Conservation (phyloP, 1,140 invertebrate genomes). For the Rhagoletis zephyria region DNA sequence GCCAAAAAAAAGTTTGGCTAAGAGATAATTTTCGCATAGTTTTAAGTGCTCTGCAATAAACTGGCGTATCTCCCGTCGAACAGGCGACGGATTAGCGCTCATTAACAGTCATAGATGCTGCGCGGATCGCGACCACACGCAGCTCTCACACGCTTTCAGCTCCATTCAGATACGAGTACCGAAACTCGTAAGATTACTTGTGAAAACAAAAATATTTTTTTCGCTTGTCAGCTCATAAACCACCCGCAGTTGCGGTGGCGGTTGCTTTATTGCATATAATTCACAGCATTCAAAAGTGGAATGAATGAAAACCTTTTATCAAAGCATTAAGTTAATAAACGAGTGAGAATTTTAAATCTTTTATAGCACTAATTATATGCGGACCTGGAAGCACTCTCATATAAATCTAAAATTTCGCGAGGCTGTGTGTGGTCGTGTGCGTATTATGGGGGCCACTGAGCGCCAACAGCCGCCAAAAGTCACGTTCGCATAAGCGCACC, state of each 20-base stretch:
- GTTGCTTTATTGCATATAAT: neutral
- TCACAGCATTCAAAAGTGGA: constrained; percentile 1
- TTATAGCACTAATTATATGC: neutral
- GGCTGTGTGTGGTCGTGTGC: constrained; percentile 18
- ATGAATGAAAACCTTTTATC: constrained; percentile 20
- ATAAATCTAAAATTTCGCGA: neutral
- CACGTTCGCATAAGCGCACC: constrained; percentile 12
- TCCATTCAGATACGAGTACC: neutral
- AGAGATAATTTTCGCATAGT: neutral
- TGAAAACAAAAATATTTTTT: neutral
- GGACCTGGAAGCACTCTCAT: neutral
- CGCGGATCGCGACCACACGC: constrained; percentile 30
- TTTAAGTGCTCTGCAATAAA: constrained; percentile 33
- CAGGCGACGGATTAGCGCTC: constrained; percentile 12
- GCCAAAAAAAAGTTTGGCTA: neutral
- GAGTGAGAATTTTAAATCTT: constrained; percentile 12
- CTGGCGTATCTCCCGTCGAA: neutral
- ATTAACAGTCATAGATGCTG: constrained; percentile 36
- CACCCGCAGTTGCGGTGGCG: constrained; percentile 10
- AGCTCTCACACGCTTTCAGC: neutral
- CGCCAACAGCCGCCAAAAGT: constrained; percentile 21
- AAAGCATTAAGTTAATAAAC: constrained; percentile 41
- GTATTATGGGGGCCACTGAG: neutral
- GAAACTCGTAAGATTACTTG: neutral
- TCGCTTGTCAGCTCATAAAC: neutral